phyloP scores from a whole-genome alignment of 2,888 invertebrate genomes.

The Portevinia maculata region DNA sequence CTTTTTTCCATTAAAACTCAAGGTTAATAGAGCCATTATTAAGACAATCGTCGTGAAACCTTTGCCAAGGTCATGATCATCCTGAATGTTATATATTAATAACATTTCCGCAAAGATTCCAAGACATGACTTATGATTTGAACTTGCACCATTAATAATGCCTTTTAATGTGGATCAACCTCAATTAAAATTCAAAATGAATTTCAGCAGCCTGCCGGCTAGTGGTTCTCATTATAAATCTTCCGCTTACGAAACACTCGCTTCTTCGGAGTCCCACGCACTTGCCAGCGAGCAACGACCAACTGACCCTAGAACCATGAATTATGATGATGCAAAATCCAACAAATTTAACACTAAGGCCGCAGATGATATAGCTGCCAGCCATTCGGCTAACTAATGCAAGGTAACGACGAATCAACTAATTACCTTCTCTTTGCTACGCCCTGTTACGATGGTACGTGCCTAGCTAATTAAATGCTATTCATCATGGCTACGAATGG shows the following conservation, averaged over 20 bases:
- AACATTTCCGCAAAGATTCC: slow-evolving; percentile 24
- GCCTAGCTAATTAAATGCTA: slow-evolving; percentile 67
- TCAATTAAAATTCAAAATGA: slow-evolving; percentile 52
- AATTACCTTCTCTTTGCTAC: slow-evolving; percentile 67
- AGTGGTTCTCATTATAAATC: slow-evolving; percentile 46
- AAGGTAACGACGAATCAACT: slow-evolving; percentile 68
- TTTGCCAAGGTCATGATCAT: slow-evolving; percentile 44
- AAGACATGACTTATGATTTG: slow-evolving; percentile 10
- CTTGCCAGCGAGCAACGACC: slow-evolving; percentile 2
- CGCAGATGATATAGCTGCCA: slow-evolving; percentile 51
- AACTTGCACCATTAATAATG: background rate
- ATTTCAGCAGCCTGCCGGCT: slow-evolving; percentile 32
- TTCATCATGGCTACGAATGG: slow-evolving; percentile 66
- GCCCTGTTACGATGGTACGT: slow-evolving; percentile 66
- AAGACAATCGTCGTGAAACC: slow-evolving; percentile 41
- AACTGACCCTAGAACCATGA: slow-evolving; percentile 36
- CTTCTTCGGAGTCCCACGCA: slow-evolving; percentile 48
- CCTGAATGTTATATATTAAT: slow-evolving; percentile 13
- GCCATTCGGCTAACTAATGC: slow-evolving; percentile 54
- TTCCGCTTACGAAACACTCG: slow-evolving; percentile 49
- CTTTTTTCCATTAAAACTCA: slow-evolving; percentile 7
- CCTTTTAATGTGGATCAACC: slow-evolving; percentile 44
- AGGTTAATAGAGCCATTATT: slow-evolving; percentile 36
- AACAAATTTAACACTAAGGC: slow-evolving; percentile 46
- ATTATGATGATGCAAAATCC: slow-evolving; percentile 57